Base-by-base conservation (phyloP, 2,797 vertebrate species). In the Hapalemur alaotrensis region DNA sequence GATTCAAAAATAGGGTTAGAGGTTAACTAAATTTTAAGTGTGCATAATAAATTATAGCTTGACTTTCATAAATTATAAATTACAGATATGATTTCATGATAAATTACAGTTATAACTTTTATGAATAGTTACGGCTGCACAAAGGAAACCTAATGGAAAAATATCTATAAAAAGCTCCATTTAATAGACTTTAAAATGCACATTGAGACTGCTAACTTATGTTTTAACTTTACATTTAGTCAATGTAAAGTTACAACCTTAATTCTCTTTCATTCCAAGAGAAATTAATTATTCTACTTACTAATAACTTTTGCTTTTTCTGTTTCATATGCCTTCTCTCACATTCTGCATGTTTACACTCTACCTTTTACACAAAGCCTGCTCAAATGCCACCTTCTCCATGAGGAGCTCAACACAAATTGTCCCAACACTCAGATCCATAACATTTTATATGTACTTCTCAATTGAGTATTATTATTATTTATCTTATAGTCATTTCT, bases 111-210 rank as follows among this genome's bases (percentile, higher is more conserved):
- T 89, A 54, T 70, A 25, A 61, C 14, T 95, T 90, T 67, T 6
- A 72, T 75, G 48, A 89, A 20, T 78, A 46, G 2, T 43, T 73
- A 41, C 4, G 4, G 18, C 1, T 50, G 1, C 15, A 89, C 11
- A 80, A 91, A 93, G 20, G 4, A 95, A 89, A 82, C 32, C 46
- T 94, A 83, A 65, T 75, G 38, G 38, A 79, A 83, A 95, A 91
- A n/a, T 41, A 72, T 14, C 65, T 75, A 82, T 4, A 84, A 78
- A 83, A 75, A 48, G n/a, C 1, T 65, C 63, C 25, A 61, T 22
- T 78, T 84, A 69, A 72, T 67, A 89, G 46, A 72, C 7, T 91
- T 88, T 43, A 78, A 80, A 90, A 78, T 30, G 12, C 41, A 89
- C 10, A 30, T 2, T 38, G 23, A 89, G 90, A 81, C 7, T 50